Conservation (phyloP, 2,797 vertebrate genomes). For the Macroramphosus scolopax region DNA sequence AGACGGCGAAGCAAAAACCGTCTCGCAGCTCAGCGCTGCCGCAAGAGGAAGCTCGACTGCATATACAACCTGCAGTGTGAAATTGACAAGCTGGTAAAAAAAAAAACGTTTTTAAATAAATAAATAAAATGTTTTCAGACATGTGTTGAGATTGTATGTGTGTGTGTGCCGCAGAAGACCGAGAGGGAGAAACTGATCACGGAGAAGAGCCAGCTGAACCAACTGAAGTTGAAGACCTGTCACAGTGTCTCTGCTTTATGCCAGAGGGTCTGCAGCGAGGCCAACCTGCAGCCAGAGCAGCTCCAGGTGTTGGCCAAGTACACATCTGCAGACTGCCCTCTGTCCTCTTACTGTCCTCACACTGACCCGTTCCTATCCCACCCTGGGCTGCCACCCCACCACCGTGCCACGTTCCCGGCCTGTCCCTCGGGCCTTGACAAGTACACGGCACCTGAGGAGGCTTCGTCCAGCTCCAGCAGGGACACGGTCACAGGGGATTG, state of each 20-base stretch:
- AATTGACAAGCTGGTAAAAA: constrained; percentile 95
- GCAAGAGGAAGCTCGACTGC: constrained; percentile 96
- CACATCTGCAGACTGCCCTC: constrained; percentile 85
- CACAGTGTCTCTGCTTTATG: constrained; percentile 87
- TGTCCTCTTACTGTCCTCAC: constrained; percentile 80
- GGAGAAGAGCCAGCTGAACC: constrained; percentile 84
- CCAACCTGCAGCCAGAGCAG: constrained; percentile 87
- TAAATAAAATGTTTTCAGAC: not conserved
- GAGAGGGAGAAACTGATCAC: constrained; percentile 85
- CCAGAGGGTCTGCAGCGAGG: constrained; percentile 87
- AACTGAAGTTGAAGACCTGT: constrained; percentile 82
- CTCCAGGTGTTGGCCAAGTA: constrained; percentile 92
- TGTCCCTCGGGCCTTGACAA: constrained; percentile 38
- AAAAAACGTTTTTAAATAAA: not conserved
- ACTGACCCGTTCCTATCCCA: constrained; percentile 45
- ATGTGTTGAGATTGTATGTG: constrained; percentile 5
- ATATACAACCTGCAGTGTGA: constrained; percentile 93
- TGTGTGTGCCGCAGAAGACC: constrained; percentile 74
- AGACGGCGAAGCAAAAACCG: constrained; percentile 95
- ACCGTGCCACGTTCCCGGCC: constrained; percentile 6
- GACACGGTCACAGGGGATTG: constrained; percentile 14
- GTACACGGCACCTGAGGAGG: constrained; percentile 21
- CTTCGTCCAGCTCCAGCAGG: constrained; percentile 31
- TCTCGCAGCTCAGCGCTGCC: constrained; percentile 94
- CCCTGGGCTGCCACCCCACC: constrained; percentile 16